phyloP scores from a whole-genome alignment of 2,113 vertebrate species.

The Eretmochelys imbricata region DNA sequence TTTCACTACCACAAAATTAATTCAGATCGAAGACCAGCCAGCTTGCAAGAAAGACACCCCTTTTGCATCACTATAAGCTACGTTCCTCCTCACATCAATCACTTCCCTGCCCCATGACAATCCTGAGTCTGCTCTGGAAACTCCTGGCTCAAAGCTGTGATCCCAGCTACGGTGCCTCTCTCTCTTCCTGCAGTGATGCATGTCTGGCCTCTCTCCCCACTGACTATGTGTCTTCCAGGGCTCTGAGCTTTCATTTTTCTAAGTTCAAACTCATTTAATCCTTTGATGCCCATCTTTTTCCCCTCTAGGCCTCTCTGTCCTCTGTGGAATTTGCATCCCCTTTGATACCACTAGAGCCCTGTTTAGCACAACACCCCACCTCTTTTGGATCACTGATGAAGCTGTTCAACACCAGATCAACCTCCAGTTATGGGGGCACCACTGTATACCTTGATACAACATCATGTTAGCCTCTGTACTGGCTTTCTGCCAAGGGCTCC shows the following conservation, averaged over 20 bases:
- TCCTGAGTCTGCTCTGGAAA: background rate
- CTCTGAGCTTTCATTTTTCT: no score
- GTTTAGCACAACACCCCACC: background rate
- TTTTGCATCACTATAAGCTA: background rate
- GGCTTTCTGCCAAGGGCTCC: background rate
- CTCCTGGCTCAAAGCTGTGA: background rate
- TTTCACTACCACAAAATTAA: background rate
- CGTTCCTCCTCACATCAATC: background rate
- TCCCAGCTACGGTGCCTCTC: background rate
- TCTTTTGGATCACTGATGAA: background rate
- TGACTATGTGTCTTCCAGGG: background rate
- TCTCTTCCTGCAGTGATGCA: background rate
- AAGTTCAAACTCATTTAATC: background rate
- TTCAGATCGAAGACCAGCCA: background rate
- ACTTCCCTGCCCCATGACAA: background rate
- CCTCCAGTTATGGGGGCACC: background rate
- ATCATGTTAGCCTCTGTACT: background rate
- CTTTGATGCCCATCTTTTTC: background rate
- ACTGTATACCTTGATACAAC: background rate
- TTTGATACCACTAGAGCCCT: background rate
- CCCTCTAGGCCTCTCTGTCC: background rate
- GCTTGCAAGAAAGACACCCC: background rate
- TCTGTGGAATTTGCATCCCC: no score
- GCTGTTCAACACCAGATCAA: background rate
- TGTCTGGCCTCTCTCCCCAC: background rate